Evolutionary conservation across 92 coral and sea anemone genomes (phyloP).

Genomic region (Blastomussa wellsi): DNA sequence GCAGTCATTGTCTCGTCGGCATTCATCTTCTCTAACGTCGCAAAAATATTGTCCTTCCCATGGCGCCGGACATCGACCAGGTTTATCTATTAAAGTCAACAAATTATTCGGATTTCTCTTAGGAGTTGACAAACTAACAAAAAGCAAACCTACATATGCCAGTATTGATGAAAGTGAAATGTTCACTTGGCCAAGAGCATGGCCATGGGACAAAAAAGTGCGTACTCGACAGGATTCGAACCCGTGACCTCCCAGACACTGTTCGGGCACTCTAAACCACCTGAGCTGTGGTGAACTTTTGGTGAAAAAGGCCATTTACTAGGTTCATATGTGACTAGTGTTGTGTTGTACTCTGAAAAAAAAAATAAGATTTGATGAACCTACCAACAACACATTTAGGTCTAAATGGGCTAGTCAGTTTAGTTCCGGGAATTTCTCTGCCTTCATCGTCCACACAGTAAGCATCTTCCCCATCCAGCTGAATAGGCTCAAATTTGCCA

Average conservation of each 20-base stretch:
- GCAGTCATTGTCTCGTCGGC: constrained; percentile 60
- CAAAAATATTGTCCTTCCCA: constrained; percentile 55
- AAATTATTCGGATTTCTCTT: not conserved
- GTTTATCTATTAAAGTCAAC: constrained; percentile 19
- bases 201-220: no score
- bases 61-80: constrained; percentile 34
- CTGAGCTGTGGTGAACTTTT: no score
- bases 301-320: no score
- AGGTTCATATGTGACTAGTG: no score
- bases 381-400: constrained; percentile 81
- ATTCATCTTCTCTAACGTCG: constrained; percentile 54
- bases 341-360: not conserved
- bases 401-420: constrained; percentile 68
- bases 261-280: no score
- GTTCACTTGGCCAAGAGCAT: no score
- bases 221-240: no score
- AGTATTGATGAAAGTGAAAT: no score
- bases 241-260: no score
- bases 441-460: constrained; percentile 82
- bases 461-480: constrained; percentile 61
- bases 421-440: constrained; percentile 77
- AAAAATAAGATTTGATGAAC: not conserved
- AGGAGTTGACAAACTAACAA: not conserved
- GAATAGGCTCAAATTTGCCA: constrained; percentile 81
- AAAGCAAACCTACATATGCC: not conserved